Evolutionary conservation across 2,113 vertebrate genomes (phyloP).

Genomic region (Cnemophilus loriae): DNA sequence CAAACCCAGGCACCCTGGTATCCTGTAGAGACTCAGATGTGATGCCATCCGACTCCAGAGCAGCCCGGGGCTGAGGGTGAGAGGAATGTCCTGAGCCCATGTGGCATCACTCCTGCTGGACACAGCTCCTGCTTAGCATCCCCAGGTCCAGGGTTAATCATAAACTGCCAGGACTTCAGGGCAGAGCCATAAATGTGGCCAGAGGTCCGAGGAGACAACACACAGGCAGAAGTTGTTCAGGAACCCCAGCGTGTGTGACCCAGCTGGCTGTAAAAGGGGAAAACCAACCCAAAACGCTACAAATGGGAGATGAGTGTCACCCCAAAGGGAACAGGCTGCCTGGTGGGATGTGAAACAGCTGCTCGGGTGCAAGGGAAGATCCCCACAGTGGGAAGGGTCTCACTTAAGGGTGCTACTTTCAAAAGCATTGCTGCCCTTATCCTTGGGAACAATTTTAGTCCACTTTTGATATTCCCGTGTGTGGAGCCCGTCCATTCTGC

Average conservation of each 20-base stretch:
- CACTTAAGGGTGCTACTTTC: background rate
- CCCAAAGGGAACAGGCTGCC: background rate
- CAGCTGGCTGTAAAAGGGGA: background rate
- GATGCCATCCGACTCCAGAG: background rate
- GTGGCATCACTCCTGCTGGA: background rate
- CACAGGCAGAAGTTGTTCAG: background rate
- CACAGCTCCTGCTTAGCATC: background rate
- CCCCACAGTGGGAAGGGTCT: background rate
- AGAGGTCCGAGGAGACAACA: background rate
- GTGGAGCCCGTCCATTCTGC: accelerated
- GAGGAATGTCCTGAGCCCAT: background rate
- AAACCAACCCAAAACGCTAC: accelerated
- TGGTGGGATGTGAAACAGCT: background rate
- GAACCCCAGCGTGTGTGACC: background rate
- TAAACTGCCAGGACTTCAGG: background rate
- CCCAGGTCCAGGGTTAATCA: background rate
- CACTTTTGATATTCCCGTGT: accelerated
- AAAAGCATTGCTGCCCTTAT: background rate
- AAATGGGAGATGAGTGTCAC: background rate
- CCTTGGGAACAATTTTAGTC: background rate
- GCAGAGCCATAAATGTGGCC: background rate
- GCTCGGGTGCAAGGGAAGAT: background rate
- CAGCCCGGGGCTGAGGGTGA: background rate
- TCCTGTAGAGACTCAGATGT: background rate
- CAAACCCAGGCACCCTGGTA: background rate